Conservation (phyloP, 1,140 invertebrate species). For the Drosophila prosaltans region DNA sequence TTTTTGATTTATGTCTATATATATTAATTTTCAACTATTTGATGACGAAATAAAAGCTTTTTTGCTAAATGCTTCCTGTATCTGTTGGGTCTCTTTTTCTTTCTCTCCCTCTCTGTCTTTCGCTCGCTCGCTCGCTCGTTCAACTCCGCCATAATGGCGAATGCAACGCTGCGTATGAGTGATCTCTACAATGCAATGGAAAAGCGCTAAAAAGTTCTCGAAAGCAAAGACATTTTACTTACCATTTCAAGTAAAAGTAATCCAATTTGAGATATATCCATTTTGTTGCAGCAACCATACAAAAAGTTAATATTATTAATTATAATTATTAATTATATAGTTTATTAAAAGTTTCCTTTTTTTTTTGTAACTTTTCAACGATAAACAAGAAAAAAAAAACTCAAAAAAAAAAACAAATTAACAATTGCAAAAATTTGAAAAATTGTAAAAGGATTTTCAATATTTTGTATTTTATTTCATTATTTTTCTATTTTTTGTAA, state of each 20-base stretch:
- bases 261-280: constrained; percentile 75
- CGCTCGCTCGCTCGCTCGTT: constrained; percentile 3
- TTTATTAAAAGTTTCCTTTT: constrained; percentile 42
- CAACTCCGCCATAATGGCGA: constrained; percentile 40
- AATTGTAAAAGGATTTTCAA: not conserved
- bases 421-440: not conserved
- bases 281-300: constrained; percentile 52
- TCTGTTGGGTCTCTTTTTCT: not conserved
- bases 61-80: constrained; percentile 14
- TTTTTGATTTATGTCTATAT: not conserved
- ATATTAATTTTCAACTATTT: constrained; percentile 16
- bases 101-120: not conserved
- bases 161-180: constrained; percentile 72
- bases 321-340: constrained; percentile 28
- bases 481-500: constrained; percentile 4
- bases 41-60: constrained; percentile 71
- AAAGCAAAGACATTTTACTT: constrained; percentile 28
- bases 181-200: constrained; percentile 32
- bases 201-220: constrained; percentile 4
- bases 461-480: not conserved
- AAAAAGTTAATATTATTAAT: constrained; percentile 8
- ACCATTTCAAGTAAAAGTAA: constrained; percentile 71
- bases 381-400: constrained; percentile 5
- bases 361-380: constrained; percentile 37
- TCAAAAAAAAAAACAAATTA: not conserved